Conservation (phyloP, 2,797 vertebrate species). For the Hippopotamyrus pictus region DNA sequence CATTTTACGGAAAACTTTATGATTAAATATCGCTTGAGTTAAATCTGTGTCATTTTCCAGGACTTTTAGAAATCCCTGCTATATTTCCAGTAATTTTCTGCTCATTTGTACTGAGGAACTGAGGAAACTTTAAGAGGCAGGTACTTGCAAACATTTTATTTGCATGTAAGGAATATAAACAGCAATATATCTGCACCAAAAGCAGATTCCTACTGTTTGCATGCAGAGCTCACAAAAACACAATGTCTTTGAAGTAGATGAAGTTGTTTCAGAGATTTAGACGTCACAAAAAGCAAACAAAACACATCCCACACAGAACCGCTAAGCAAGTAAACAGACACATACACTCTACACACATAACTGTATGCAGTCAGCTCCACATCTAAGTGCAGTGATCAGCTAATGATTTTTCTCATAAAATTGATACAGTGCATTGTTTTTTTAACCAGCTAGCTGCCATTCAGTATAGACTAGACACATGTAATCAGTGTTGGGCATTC, state of each 20-base stretch:
- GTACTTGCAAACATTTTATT: background rate
- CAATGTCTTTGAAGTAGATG: background rate
- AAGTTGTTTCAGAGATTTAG: background rate
- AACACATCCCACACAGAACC: background rate
- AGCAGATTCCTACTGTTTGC: background rate
- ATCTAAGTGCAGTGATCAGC: background rate
- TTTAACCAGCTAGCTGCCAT: background rate
- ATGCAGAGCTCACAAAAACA: background rate
- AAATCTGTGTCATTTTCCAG: background rate
- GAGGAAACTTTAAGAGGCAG: background rate
- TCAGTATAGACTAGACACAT: background rate
- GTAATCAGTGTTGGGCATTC: background rate
- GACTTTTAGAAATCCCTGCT: background rate
- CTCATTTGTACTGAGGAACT: background rate
- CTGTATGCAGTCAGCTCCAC: background rate
- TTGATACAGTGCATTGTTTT: background rate
- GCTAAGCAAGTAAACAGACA: background rate
- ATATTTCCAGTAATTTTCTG: background rate
- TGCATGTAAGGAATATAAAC: background rate
- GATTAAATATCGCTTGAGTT: background rate
- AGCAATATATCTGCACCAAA: background rate
- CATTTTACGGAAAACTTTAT: conserved; percentile 3
- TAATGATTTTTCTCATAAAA: background rate
- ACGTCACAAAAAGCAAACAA: background rate
- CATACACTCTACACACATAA: background rate